phyloP scores from a whole-genome alignment of 1,140 invertebrate species.

The Drosophila quadrilineata region DNA sequence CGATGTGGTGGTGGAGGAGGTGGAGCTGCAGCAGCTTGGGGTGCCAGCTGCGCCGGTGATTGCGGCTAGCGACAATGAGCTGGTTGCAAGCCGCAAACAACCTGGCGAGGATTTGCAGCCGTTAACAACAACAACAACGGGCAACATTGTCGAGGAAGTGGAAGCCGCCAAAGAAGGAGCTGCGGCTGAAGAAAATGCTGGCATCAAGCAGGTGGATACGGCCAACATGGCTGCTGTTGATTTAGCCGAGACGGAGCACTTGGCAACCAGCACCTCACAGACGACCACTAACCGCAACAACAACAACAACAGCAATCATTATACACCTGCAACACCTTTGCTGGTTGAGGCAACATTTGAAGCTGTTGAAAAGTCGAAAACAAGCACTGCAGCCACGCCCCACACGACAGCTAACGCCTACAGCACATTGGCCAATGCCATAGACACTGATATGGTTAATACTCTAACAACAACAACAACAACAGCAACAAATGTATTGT shows the following conservation, averaged over 20 bases:
- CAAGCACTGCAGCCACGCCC: not conserved
- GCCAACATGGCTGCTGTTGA: conserved; percentile 33
- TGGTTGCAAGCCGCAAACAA: conserved; percentile 5
- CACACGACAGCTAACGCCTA: conserved; percentile 5
- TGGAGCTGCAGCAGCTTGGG: conserved; percentile 45
- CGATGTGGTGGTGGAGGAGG: conserved; percentile 65
- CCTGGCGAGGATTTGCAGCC: not conserved
- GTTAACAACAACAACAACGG: conserved; percentile 9
- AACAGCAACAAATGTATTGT: not conserved
- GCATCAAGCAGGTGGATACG: conserved; percentile 44
- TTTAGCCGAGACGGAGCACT: conserved; percentile 44
- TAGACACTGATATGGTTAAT: conserved; percentile 38
- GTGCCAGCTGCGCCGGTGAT: conserved; percentile 37
- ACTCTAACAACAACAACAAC: conserved; percentile 31
- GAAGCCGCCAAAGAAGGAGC: conserved; percentile 11
- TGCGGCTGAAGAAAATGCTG: conserved; percentile 9
- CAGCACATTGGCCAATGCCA: conserved; percentile 23
- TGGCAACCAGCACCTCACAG: conserved; percentile 40
- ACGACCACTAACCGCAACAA: conserved; percentile 40
- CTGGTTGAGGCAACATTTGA: too few species aligned
- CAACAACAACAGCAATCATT: conserved; percentile 13
- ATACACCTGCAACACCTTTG: conserved; percentile 30
- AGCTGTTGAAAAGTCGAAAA: conserved; percentile 20
- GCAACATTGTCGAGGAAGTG: not conserved
- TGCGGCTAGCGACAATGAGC: conserved; percentile 20